Percentiles rank a stretch among this genome's conserved stretches.
These are phyloP conservation scores for Atherix ibis DNA, from an alignment of 2,888 invertebrate genomes.

Conservation along the genomic window DNA sequence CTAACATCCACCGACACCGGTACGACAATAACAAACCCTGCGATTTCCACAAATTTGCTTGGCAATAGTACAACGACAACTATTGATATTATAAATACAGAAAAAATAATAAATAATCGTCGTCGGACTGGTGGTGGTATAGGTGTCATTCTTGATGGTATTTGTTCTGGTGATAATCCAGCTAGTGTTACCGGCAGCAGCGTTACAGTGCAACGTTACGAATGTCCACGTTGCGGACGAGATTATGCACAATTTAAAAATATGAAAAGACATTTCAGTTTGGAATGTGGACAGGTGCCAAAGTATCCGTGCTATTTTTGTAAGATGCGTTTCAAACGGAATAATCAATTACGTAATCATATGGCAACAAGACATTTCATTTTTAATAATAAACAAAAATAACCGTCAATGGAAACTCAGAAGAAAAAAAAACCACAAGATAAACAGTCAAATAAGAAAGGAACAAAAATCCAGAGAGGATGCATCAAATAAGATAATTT, in stretches of 20 bases:
- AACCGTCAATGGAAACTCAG: too few species aligned
- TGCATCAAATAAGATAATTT: neutral
- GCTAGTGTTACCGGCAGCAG: neutral
- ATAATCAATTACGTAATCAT: slow-evolving; percentile 15
- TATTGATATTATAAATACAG: too few species aligned
- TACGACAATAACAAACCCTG: too few species aligned
- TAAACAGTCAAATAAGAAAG: too few species aligned
- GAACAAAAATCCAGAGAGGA: neutral
- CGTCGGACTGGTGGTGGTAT: too few species aligned
- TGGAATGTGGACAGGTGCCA: slow-evolving; percentile 56
- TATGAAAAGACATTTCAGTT: slow-evolving; percentile 22
- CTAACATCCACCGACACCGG: too few species aligned
- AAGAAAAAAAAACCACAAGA: too few species aligned
- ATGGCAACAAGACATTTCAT: slow-evolving; percentile 11
- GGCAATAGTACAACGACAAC: too few species aligned
- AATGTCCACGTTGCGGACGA: slow-evolving; percentile 34
- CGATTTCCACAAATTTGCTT: too few species aligned
- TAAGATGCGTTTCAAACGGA: slow-evolving; percentile 16
- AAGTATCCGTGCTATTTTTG: slow-evolving; percentile 53
- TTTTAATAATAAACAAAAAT: neutral
- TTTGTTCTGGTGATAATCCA: too few species aligned
- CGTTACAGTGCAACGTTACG: slow-evolving; percentile 8
- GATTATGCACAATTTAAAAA: slow-evolving; percentile 36
- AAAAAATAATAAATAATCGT: too few species aligned
- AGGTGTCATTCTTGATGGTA: too few species aligned